Base-by-base conservation (phyloP, 2,797 vertebrate species). In the Okamejei kenojei region DNA sequence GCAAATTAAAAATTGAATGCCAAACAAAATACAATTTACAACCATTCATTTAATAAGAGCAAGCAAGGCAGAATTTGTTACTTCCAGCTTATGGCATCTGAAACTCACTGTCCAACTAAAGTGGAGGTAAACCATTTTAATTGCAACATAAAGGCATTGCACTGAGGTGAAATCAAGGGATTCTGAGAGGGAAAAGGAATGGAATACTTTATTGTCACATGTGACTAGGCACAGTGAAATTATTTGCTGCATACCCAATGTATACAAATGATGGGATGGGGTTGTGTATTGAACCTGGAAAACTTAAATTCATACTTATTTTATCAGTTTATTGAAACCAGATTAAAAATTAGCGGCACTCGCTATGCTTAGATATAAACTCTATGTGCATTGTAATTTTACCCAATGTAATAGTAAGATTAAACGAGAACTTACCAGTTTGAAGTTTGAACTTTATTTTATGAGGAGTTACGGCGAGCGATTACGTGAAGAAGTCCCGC, bases 21-120 rank as follows among this genome's bases (percentile, higher is more conserved):
- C 90, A 45, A 45, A 38, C 86, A 90, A 65, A 38, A 74, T 45
- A 54, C 35, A 91, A 54, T 74, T 91, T 45, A 15, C 35, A 45
- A 80, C 88, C 21, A 91, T 74, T 91, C 74, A 91, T 21, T 73
- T 45, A 71, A 91, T 73, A 74, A 91, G 35, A 23, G 21, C 74
- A 74, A 71, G 73, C 9, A 26, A 45, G 11, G 19, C 90, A 54
- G 35, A 74, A 91, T 26, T 68, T 26, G 35, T 74, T 38, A 90
- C 21, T 90, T 90, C 23, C 90, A 26, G 35, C 26, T 23, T 13
- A 74, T 74, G 23, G 38, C 11, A 8, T 10, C 90, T 65, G 58
- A 74, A 74, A 29, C 38, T 91, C 61, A 32, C 63, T 35, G 61
- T n/a, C n/a, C 84, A 65, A 8, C 7, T 21, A 88, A 88, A 32